phyloP scores from a whole-genome alignment of 2,113 vertebrate genomes.

The Naja naja region DNA sequence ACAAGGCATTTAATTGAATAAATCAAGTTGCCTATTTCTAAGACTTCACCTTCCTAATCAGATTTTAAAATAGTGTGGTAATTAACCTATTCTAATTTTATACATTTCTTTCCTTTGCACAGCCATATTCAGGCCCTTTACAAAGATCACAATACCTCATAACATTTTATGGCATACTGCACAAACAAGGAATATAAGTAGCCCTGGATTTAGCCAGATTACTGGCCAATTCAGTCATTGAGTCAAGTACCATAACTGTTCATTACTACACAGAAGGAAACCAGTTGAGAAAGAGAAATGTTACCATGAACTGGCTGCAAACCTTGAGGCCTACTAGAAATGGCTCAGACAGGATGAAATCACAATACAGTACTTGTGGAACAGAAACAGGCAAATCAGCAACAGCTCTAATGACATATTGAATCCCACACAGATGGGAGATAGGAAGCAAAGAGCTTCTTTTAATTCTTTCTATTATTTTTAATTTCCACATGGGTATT shows the following conservation, averaged over 20 bases:
- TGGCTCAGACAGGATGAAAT: neutral
- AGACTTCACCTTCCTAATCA: neutral
- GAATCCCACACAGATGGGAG: neutral
- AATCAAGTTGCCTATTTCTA: neutral
- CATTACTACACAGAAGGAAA: neutral
- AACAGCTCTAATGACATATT: neutral
- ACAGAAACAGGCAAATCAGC: neutral
- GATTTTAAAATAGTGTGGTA: neutral
- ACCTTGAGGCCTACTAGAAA: neutral
- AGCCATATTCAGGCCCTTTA: rapidly evolving
- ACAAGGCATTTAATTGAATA: neutral
- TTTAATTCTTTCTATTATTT: neutral
- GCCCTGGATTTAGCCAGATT: neutral
- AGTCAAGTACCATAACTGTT: neutral
- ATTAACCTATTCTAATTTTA: neutral
- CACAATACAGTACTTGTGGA: neutral
- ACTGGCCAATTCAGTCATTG: neutral
- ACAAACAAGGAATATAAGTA: neutral
- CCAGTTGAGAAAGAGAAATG: no score
- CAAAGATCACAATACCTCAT: neutral
- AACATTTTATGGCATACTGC: neutral
- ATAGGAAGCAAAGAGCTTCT: neutral
- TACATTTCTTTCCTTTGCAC: neutral
- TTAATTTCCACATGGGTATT: neutral
- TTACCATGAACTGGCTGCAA: neutral